phyloP scores from a whole-genome alignment of 2,113 vertebrate genomes.

The Cyrtonyx montezumae region DNA sequence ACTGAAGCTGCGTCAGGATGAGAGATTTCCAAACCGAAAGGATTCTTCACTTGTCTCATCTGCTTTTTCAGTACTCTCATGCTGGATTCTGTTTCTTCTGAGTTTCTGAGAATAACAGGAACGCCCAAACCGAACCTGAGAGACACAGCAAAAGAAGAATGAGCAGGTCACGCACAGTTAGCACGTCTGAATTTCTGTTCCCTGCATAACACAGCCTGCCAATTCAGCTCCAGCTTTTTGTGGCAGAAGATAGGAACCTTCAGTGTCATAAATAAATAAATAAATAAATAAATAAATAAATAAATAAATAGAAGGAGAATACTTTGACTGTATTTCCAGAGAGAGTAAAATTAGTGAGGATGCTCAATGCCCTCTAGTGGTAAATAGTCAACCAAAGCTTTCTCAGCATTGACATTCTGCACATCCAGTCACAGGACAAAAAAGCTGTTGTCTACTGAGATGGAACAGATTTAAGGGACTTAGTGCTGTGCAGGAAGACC shows the following conservation, averaged over 20 bases:
- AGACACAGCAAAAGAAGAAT: neutral
- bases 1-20: slow-evolving; percentile 79
- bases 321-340: neutral
- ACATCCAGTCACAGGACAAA: neutral
- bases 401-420: neutral
- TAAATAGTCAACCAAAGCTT: neutral
- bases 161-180: neutral
- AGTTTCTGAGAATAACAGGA: slow-evolving; percentile 92
- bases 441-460: neutral
- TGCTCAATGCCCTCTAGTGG: slow-evolving; percentile 45
- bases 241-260: neutral
- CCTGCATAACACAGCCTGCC: neutral
- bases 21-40: slow-evolving; percentile 87
- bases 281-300: neutral
- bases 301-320: neutral
- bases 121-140: slow-evolving; percentile 93
- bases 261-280: neutral
- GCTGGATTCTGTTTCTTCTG: slow-evolving; percentile 85
- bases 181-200: neutral
- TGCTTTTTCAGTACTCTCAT: slow-evolving; percentile 84
- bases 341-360: neutral
- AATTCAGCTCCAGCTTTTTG: neutral
- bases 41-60: slow-evolving; percentile 96
- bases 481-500: neutral
- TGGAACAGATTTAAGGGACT: neutral